These are phyloP conservation scores for Mylabris phalerata DNA, from an alignment of 1,140 invertebrate species.

Conservation along the genomic window DNA sequence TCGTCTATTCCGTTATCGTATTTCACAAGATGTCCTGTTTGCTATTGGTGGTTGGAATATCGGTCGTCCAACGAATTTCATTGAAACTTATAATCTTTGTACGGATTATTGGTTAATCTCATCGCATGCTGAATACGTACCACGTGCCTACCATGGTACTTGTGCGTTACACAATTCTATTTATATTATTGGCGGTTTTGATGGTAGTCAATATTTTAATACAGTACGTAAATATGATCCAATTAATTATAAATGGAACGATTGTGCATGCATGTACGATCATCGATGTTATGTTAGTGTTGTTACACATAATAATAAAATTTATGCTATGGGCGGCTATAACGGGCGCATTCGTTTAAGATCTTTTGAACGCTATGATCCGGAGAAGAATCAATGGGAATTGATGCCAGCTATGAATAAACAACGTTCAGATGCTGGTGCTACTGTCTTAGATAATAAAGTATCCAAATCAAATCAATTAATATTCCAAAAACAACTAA, in stretches of 20 bases:
- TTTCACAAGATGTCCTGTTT: slow-evolving; percentile 65
- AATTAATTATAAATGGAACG: slow-evolving; percentile 54
- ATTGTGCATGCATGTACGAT: slow-evolving; percentile 67
- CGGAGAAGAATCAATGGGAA: slow-evolving; percentile 71
- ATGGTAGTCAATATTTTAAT: slow-evolving; percentile 66
- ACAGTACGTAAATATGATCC: slow-evolving; percentile 62
- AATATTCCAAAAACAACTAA: not conserved
- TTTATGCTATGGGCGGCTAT: slow-evolving; percentile 84
- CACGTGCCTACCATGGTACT: slow-evolving; percentile 69
- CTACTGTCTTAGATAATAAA: slow-evolving; percentile 53
- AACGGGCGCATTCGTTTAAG: slow-evolving; percentile 74
- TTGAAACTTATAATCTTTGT: slow-evolving; percentile 70
- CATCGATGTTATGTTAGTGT: slow-evolving; percentile 71
- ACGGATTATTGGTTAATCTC: slow-evolving; percentile 59
- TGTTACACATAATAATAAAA: slow-evolving; percentile 59
- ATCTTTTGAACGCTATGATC: slow-evolving; percentile 66
- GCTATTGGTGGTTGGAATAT: slow-evolving; percentile 73
- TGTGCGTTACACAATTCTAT: slow-evolving; percentile 60
- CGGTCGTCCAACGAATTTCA: slow-evolving; percentile 67
- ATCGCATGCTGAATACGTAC: slow-evolving; percentile 52
- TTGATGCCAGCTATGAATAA: slow-evolving; percentile 73
- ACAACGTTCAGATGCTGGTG: slow-evolving; percentile 72
- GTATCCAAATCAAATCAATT: slow-evolving; percentile 10
- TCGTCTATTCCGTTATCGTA: slow-evolving; percentile 51
- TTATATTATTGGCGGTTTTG: slow-evolving; percentile 70